Conservation (phyloP, 2,888 invertebrate species). For the Diabrotica balteata region DNA sequence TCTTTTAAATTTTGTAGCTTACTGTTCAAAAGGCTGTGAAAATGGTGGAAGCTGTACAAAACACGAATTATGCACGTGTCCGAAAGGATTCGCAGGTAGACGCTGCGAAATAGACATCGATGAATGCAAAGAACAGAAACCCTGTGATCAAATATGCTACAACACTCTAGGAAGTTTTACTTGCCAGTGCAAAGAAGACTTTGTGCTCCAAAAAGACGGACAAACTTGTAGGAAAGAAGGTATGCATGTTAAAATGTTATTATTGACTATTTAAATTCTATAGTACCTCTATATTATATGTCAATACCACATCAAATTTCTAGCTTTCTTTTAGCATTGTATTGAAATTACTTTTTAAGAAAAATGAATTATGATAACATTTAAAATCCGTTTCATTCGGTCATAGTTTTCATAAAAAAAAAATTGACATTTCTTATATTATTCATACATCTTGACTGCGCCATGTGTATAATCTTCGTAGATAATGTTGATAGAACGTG, state of each 20-base stretch:
- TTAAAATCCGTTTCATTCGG: neutral
- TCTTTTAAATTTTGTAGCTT: constrained; percentile 56
- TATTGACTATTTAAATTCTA: too few species aligned
- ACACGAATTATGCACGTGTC: constrained; percentile 66
- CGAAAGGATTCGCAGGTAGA: constrained; percentile 66
- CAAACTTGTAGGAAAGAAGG: constrained; percentile 68
- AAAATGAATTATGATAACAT: neutral
- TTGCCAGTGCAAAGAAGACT: constrained; percentile 73
- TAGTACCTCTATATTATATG: too few species aligned
- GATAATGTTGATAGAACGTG: too few species aligned
- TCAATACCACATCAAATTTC: too few species aligned
- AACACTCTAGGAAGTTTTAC: constrained; percentile 74
- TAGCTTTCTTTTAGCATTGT: too few species aligned
- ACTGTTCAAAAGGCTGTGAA: constrained; percentile 65
- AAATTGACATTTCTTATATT: too few species aligned
- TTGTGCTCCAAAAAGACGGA: constrained; percentile 68
- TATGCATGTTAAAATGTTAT: constrained; percentile 44
- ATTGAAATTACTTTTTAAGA: neutral
- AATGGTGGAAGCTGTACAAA: constrained; percentile 69
- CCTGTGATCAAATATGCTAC: constrained; percentile 72
- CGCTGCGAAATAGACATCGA: constrained; percentile 68
- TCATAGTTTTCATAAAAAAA: too few species aligned
- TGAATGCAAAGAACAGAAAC: constrained; percentile 68
- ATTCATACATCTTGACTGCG: too few species aligned
- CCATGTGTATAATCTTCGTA: too few species aligned